Percentiles rank a stretch among this genome's conserved stretches.
These are phyloP conservation scores for Ferdinandea cuprea DNA, from an alignment of 2,888 invertebrate genomes.

Conservation along the genomic window DNA sequence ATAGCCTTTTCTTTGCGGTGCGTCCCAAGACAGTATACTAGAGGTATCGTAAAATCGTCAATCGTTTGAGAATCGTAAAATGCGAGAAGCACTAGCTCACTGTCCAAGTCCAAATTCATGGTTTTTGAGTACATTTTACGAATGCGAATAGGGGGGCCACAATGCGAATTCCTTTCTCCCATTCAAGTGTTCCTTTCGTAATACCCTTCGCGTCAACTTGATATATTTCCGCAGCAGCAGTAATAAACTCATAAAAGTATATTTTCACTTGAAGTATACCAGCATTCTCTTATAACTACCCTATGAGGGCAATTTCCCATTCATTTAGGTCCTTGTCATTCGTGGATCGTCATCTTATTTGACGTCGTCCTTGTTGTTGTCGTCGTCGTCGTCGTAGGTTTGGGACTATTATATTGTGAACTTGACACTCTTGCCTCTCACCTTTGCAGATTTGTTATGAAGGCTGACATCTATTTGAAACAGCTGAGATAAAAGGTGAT, in stretches of 20 bases:
- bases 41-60: constrained; percentile 33
- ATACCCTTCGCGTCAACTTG: constrained; percentile 1
- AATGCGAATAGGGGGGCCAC: neutral
- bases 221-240: constrained; percentile 25
- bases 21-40: constrained; percentile 10
- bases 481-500: constrained; percentile 14
- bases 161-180: neutral
- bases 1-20: neutral
- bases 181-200: neutral
- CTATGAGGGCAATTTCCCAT: constrained; percentile 15
- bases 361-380: neutral
- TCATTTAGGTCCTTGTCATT: constrained; percentile 11
- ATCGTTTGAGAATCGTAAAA: constrained; percentile 7
- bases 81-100: neutral
- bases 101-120: neutral
- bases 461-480: constrained; percentile 12
- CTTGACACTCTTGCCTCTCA: neutral
- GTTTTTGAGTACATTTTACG: constrained; percentile 26
- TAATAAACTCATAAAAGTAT: constrained; percentile 48
- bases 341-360: neutral
- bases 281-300: constrained; percentile 1
- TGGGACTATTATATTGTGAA: neutral
- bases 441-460: neutral
- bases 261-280: constrained; percentile 18
- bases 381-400: neutral